Evolutionary conservation across 2,888 invertebrate genomes (phyloP), one percentile per base, ranked within the genome.

Genomic region (Watsonalla cultraria): DNA sequence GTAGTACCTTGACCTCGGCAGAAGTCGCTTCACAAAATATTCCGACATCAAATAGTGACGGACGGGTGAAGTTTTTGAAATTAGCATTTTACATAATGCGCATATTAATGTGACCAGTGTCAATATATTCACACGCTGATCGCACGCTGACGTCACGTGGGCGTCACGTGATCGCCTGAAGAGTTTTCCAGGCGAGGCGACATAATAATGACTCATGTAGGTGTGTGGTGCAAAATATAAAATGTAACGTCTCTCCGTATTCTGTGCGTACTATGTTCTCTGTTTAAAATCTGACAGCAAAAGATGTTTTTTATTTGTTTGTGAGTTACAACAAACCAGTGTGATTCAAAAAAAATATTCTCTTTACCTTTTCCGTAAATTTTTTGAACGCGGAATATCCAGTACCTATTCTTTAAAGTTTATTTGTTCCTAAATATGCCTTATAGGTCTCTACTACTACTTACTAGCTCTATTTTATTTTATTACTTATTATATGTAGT

Each of bases 101-200:
- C 60, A 59, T 63, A 67, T 61, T 67, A 59, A 72, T 64, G 66
- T 73, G 42, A 68, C 66, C 65, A 61, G 60, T 59, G 64, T 71
- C 70, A 65, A 68, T 65, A 66, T 60, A 67, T 64, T 59, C 61
- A 59, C 68, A 66, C 47, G 55, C 52, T 61, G 68, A 63, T 66
- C 61, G 59, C 70, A 69, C 65, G 65, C 56, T 68, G 68, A 72
- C 78, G 78, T 78, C 82, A 81, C 63, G 64, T 47, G 60, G 45
- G 51, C 51, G 59, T 74, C 80, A 82, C 78, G 80, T 84, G 84
- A 72, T 62, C 60, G 57, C 59, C 67, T 74, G 72, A 78, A 82
- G 82, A 86, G 84, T 84, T 86, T 85, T 86, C 86, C 84, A 79
- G 69, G 65, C 74, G 65, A 66, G 66, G 68, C 57, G 57, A 54